A percentile compares a stretch with the other conserved stretches of the same genome.
Evolutionary conservation across 2,797 vertebrate species (phyloP).

Genomic region (Lagorchestes hirsutus): DNA sequence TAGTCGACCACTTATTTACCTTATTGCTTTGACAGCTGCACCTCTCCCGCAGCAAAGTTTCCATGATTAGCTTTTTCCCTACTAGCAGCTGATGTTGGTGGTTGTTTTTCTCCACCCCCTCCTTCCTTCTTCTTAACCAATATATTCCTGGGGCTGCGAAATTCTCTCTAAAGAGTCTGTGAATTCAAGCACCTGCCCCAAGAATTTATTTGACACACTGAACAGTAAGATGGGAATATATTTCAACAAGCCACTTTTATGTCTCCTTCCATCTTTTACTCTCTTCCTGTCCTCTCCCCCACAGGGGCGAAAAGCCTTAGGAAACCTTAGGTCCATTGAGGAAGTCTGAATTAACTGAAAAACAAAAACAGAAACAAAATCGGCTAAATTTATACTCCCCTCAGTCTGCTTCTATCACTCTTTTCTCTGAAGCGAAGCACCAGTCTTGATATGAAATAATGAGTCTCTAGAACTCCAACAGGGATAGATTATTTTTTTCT

Average conservation of each 20-base stretch:
- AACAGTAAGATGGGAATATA: slow-evolving; percentile 76
- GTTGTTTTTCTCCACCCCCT: slow-evolving; percentile 58
- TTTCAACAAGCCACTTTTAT: slow-evolving; percentile 80
- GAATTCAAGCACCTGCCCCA: slow-evolving; percentile 87
- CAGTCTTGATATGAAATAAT: background rate
- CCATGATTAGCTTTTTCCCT: slow-evolving; percentile 84
- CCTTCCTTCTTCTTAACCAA: slow-evolving; percentile 81
- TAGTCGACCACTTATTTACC: slow-evolving; percentile 87
- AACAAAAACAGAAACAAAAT: slow-evolving; percentile 39
- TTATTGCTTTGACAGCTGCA: slow-evolving; percentile 90
- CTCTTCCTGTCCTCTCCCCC: slow-evolving; percentile 54
- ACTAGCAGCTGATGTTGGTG: slow-evolving; percentile 85
- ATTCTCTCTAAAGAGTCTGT: slow-evolving; percentile 85
- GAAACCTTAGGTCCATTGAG: slow-evolving; percentile 62
- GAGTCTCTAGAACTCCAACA: background rate
- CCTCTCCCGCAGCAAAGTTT: slow-evolving; percentile 85
- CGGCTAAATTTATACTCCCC: background rate
- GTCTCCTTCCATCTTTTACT: slow-evolving; percentile 63
- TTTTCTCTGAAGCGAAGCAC: background rate
- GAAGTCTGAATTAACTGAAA: slow-evolving; percentile 49
- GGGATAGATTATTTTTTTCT: background rate
- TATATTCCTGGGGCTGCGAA: slow-evolving; percentile 85
- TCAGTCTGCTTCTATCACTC: background rate
- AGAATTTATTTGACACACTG: slow-evolving; percentile 83
- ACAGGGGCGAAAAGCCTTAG: slow-evolving; percentile 28